These are phyloP conservation scores for Falcunculus frontatus DNA, from an alignment of 2,113 vertebrate species.

Conservation along the genomic window DNA sequence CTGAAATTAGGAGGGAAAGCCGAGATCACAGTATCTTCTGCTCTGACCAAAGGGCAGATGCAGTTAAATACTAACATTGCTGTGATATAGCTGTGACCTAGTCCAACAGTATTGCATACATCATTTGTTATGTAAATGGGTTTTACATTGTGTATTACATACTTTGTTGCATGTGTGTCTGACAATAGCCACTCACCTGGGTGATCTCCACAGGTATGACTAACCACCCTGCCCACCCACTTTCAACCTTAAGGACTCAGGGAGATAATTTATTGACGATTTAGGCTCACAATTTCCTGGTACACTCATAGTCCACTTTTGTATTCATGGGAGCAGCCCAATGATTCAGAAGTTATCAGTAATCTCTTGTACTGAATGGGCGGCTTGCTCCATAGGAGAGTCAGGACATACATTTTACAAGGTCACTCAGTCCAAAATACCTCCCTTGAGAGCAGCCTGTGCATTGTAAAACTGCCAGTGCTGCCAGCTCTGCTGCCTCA, in stretches of 20 bases:
- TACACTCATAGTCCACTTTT: not conserved
- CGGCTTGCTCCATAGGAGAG: not conserved
- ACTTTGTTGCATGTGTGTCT: rapidly evolving
- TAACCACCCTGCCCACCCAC: not conserved
- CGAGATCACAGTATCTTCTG: not conserved
- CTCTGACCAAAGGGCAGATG: not conserved
- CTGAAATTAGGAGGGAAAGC: not conserved
- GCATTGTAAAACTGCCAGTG: not conserved
- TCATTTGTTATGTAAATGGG: not conserved
- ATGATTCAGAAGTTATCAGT: not conserved
- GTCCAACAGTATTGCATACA: not conserved
- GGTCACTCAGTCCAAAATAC: not conserved
- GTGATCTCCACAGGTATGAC: not conserved
- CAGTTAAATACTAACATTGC: not conserved
- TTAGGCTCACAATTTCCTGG: not conserved
- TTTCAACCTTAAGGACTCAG: not conserved
- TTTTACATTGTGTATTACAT: not conserved
- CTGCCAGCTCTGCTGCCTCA: rapidly evolving
- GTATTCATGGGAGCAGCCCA: not conserved
- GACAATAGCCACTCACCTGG: not conserved
- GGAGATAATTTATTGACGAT: not conserved
- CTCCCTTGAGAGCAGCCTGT: not conserved
- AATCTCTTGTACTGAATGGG: not conserved
- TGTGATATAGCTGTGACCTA: not conserved
- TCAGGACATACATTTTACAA: not conserved